Evolutionary conservation across 2,888 invertebrate genomes (phyloP).

Genomic region (Encarsia formosa): DNA sequence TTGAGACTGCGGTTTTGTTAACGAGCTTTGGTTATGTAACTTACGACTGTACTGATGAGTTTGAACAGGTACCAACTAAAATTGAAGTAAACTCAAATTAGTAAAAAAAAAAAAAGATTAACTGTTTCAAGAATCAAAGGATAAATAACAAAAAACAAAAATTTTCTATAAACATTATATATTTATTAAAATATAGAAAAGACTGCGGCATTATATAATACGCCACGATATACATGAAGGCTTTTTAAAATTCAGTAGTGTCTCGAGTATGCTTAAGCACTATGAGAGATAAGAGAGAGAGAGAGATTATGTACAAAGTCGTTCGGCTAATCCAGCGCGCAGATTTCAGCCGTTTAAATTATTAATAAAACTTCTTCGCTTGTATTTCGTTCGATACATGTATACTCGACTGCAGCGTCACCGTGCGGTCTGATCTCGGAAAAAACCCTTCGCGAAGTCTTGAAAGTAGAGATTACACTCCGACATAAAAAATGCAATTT

Average conservation of each 20-base stretch:
- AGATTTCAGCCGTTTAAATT: conserved; percentile 22
- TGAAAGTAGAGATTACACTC: no score
- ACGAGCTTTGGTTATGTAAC: no score
- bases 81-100: no score
- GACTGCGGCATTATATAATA: conserved; percentile 14
- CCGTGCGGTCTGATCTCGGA: conserved; percentile 25
- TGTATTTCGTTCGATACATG: conserved; percentile 13
- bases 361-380: conserved; percentile 18
- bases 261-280: conserved; percentile 17
- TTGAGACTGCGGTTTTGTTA: no score
- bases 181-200: conserved; percentile 19
- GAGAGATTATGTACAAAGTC: conserved; percentile 25
- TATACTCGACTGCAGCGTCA: conserved; percentile 12
- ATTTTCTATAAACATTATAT: conserved; percentile 21
- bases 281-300: conserved; percentile 14
- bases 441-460: no score
- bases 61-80: no score
- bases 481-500: no score
- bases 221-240: conserved; percentile 11
- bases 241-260: conserved; percentile 18
- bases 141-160: conserved; percentile 10
- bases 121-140: no score
- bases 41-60: no score
- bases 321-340: conserved; percentile 14
- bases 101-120: no score